phyloP scores from a whole-genome alignment of 2,888 invertebrate species.

The Drosophila meridionalis region DNA sequence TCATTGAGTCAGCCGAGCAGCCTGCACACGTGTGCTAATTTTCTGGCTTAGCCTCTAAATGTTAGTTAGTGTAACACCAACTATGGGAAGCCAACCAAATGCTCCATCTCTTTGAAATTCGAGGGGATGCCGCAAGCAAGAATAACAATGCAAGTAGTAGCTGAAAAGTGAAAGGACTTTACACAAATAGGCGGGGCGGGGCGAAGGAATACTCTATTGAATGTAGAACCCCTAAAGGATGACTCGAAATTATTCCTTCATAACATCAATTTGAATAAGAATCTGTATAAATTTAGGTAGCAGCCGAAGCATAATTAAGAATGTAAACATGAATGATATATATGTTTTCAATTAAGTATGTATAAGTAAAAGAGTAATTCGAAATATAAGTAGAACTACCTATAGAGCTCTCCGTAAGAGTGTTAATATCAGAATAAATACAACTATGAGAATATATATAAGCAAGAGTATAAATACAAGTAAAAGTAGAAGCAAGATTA shows the following conservation, averaged over 20 bases:
- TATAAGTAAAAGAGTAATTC: neutral
- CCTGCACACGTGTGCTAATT: slow-evolving; percentile 65
- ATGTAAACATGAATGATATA: neutral
- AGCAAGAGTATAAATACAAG: neutral
- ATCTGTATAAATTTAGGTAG: neutral
- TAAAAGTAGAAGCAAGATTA: neutral
- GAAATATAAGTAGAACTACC: neutral
- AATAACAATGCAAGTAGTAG: neutral
- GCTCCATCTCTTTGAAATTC: slow-evolving; percentile 12
- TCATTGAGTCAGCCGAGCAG: slow-evolving; percentile 45
- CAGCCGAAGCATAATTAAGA: neutral
- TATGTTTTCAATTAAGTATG: too few relatives aligned
- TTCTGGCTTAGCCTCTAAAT: slow-evolving; percentile 50
- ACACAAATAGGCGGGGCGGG: neutral
- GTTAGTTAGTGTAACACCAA: slow-evolving; percentile 27
- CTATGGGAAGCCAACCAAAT: slow-evolving; percentile 55
- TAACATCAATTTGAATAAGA: neutral
- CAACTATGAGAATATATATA: neutral
- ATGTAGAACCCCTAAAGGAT: neutral
- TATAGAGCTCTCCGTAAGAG: neutral
- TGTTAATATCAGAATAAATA: neutral
- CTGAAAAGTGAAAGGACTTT: slow-evolving; percentile 14
- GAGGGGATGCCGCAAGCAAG: neutral
- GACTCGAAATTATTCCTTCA: neutral
- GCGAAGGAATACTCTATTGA: neutral